Evolutionary conservation across 1,140 invertebrate species (phyloP).

Genomic region (Drosophila saltans): DNA sequence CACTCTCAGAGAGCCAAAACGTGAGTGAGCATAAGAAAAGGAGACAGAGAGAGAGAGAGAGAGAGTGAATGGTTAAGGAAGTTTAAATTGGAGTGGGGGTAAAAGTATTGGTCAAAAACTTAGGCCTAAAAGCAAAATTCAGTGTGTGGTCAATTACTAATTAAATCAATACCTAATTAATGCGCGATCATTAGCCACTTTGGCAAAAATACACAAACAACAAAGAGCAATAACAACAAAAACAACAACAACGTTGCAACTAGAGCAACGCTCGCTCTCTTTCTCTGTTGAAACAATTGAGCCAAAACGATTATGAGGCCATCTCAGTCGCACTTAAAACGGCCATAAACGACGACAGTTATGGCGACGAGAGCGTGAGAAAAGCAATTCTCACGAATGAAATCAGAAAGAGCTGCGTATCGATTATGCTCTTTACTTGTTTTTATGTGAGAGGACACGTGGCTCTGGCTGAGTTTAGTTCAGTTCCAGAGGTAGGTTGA

Average conservation of each 20-base stretch:
- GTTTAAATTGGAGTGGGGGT: not conserved
- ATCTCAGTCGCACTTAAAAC: conserved; percentile 83
- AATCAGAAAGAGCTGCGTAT: conserved; percentile 70
- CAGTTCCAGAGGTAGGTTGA: conserved; percentile 16
- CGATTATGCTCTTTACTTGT: conserved; percentile 80
- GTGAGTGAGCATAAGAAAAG: conserved; percentile 16
- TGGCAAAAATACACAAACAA: conserved; percentile 51
- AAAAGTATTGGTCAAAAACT: not conserved
- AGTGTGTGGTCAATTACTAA: conserved; percentile 45
- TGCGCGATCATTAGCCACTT: conserved; percentile 23
- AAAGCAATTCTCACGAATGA: conserved; percentile 78
- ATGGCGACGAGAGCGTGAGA: conserved; percentile 78
- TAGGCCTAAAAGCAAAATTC: not conserved
- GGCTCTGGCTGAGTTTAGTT: conserved; percentile 33
- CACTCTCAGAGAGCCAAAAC: conserved; percentile 41
- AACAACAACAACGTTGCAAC: conserved; percentile 23
- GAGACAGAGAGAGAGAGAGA: conserved; percentile 8
- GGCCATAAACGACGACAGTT: conserved; percentile 81
- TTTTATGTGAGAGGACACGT: conserved; percentile 78
- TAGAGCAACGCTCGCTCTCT: conserved; percentile 25
- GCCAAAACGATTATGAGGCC: conserved; percentile 82
- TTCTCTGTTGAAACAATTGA: conserved; percentile 65
- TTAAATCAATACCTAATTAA: conserved; percentile 78
- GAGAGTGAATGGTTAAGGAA: not conserved
- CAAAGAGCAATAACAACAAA: conserved; percentile 10